Evolutionary conservation across 2,113 vertebrate species (phyloP), one percentile per base, ranked within the genome.

Genomic region (Ascaphus truei): DNA sequence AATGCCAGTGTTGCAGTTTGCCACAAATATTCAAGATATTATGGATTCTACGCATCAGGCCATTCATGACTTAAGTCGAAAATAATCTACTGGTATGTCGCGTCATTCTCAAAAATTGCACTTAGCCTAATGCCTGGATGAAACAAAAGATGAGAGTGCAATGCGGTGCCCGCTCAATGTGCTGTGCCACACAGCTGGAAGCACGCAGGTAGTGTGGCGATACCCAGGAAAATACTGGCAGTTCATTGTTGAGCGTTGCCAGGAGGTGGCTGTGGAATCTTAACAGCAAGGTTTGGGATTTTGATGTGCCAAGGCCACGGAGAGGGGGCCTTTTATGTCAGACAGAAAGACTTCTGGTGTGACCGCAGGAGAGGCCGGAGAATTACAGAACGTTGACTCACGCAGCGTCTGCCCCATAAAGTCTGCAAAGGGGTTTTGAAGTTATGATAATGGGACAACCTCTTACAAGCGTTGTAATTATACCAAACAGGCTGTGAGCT

Each of bases 51-150:
- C 37, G 63, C 41, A 39, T 6, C 29, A 68, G 56, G 47, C 52
- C 57, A 71, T 52, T 71, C 18, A 29, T 41, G 34, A 71, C 31
- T 61, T 71, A 41, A 52, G 33, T 39, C 12, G 33, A 61, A 52
- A 61, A 71, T 71, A 61, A 61, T 60, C 56, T 41, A 36, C 15
- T 52, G 57, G 67, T 52, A 71, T 71, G 56, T 52, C 33, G 41
- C 33, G 45, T 68, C 56, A 59, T 68, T 68, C 31, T 60, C 45
- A 13, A 60, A 52, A 52, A 23, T 50, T 52, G 45, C 31, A 71
- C 30, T 71, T 30, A 41, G 34, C 33, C 31, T 51, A 52, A 51
- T n/a, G 22, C 45, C 30, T 6, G 25, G 13, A 71, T 71, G 31
- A 60, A 52, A 61, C 16, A 22, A 55, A 37, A 29, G 34, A 30